Evolutionary conservation across 1,140 invertebrate genomes (phyloP), one percentile per base, ranked within the genome.

Genomic region (Hylaeus anthracinus): DNA sequence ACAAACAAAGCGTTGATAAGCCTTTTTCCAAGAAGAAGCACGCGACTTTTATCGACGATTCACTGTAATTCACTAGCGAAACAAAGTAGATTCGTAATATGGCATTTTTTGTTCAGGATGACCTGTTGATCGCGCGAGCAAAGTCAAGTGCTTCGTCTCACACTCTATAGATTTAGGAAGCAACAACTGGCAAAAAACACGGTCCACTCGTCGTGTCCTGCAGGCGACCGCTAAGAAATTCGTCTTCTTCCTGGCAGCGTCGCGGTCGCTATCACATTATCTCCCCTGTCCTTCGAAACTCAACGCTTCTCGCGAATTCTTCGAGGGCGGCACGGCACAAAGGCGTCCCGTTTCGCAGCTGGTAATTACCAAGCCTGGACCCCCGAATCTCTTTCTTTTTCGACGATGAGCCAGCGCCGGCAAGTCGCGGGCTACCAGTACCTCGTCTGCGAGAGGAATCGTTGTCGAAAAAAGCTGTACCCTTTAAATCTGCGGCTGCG

Each of bases 281-380:
- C 83, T 84, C 37, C 63, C 39, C 61, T 71, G 84, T 81, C 60
- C 37, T 72, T 77, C 82, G 78, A 65, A 61, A 81, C 78, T 70
- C 70, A 45, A 26, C n/a, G 60, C 15, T 63, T 41, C 53, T 56
- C 77, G 60, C 69, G 83, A 73, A 65, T 76, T 43, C 51, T 56
- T 79, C 26, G 55, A 55, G 48, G 64, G 70, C 84, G 79, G 79
- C 79, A 51, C 60, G 56, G 53, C 77, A 85, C 81, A 85, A 83
- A 80, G 72, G 76, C 63, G 63, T 72, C 67, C 71, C 72, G 82
- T 81, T 77, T 72, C 78, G 69, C 73, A 53, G 73, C 60, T 66
- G 83, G 84, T 86, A 86, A 86, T 86, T 86, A 86, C 83, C 84
- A 74, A 60, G 45, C 77, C 53, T 1, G 55, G 51, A 2, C 12